phyloP scores from a whole-genome alignment of 2,797 vertebrate genomes.

The Eremophila alpestris region DNA sequence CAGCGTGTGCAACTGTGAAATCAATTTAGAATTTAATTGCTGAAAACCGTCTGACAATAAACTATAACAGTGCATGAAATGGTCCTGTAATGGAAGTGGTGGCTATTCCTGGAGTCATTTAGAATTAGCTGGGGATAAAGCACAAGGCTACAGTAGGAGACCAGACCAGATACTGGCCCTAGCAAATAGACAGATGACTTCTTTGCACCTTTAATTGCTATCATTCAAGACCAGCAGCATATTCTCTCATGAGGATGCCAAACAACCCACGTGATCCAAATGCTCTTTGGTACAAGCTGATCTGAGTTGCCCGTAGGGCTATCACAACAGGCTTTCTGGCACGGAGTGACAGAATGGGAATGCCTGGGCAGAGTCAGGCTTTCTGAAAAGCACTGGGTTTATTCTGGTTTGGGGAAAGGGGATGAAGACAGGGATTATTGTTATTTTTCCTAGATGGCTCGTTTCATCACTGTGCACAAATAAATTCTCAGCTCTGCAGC shows the following conservation, averaged over 20 bases:
- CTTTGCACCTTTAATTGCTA: constrained; percentile 70
- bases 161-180: constrained; percentile 26
- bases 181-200: constrained; percentile 61
- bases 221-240: constrained; percentile 56
- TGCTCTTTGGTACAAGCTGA: constrained; percentile 52
- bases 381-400: constrained; percentile 11
- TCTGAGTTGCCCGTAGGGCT: constrained; percentile 43
- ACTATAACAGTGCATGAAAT: constrained; percentile 64
- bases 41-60: constrained; percentile 57
- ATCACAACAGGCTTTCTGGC: constrained; percentile 61
- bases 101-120: constrained; percentile 50
- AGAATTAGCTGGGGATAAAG: constrained; percentile 61
- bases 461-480: not conserved
- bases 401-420: not conserved
- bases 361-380: constrained; percentile 12
- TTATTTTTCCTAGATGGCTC: not conserved
- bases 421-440: not conserved
- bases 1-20: constrained; percentile 51
- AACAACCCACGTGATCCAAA: constrained; percentile 32
- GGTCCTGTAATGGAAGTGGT: constrained; percentile 54
- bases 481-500: not conserved
- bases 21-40: constrained; percentile 70
- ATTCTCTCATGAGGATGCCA: constrained; percentile 68
- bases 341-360: constrained; percentile 28
- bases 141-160: constrained; percentile 48